phyloP scores from a whole-genome alignment of 2,113 vertebrate genomes.

The Lates calcarifer region DNA sequence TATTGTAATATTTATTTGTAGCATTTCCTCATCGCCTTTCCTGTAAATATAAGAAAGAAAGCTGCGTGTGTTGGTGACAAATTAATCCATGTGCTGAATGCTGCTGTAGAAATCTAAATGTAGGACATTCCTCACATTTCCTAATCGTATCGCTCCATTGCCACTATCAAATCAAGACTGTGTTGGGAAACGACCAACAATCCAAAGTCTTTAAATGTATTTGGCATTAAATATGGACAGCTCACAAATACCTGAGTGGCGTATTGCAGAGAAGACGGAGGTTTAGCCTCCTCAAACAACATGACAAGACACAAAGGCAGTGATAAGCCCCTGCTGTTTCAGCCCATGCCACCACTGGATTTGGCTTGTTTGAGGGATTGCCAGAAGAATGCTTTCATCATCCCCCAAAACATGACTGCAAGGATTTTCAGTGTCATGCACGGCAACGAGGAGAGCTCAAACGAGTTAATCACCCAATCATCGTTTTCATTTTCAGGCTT shows the following conservation, averaged over 20 bases:
- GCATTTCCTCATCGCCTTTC: constrained; percentile 39
- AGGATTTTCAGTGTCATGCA: constrained; percentile 66
- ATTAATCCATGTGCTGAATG: constrained; percentile 38
- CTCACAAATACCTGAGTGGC: constrained; percentile 73
- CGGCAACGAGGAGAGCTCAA: constrained; percentile 47
- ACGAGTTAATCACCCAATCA: constrained; percentile 64
- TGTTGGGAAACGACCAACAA: constrained; percentile 71
- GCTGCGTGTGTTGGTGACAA: constrained; percentile 28
- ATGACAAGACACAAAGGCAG: constrained; percentile 73
- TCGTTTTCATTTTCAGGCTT: constrained; percentile 43
- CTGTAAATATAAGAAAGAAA: constrained; percentile 27
- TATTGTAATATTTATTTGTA: constrained; percentile 44
- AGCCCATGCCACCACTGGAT: constrained; percentile 73
- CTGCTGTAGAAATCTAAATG: constrained; percentile 53
- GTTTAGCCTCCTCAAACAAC: constrained; percentile 76
- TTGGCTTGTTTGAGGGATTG: constrained; percentile 77
- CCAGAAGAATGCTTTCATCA: constrained; percentile 87
- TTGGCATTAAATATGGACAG: constrained; percentile 63
- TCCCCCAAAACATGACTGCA: constrained; percentile 70
- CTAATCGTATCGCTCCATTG: constrained; percentile 37
- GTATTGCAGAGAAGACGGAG: constrained; percentile 68
- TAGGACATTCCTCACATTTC: constrained; percentile 67
- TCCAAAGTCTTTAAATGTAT: constrained; percentile 65
- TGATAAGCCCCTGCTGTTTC: constrained; percentile 77
- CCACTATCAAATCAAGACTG: constrained; percentile 45